phyloP scores from a whole-genome alignment of 2,113 vertebrate genomes.

The Pelecanus crispus region DNA sequence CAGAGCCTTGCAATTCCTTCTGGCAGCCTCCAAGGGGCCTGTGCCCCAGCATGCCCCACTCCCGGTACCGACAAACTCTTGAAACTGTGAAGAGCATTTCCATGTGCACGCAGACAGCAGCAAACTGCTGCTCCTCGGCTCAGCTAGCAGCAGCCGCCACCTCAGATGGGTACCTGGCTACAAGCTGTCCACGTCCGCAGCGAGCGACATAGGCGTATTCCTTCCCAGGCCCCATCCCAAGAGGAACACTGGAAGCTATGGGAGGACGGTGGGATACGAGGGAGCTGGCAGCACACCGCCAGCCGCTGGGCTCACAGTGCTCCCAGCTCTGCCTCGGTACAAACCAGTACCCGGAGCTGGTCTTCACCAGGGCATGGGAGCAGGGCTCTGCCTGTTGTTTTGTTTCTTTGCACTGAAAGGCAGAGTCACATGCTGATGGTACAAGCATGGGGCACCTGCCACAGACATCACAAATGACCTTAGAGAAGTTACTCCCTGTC shows the following conservation, averaged over 20 bases:
- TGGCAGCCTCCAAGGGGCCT: not conserved
- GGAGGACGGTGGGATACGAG: not conserved
- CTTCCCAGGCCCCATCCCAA: not conserved
- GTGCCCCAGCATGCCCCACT: not conserved
- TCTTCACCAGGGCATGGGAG: not conserved
- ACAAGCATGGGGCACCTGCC: not conserved
- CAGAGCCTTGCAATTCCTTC: not conserved
- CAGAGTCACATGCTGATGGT: not conserved
- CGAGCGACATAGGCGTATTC: fast-evolving
- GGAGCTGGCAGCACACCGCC: not conserved
- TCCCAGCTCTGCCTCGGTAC: not conserved
- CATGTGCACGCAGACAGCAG: not conserved
- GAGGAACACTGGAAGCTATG: not conserved
- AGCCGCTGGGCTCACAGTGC: not conserved
- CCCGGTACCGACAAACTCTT: not conserved
- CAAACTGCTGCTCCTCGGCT: not conserved
- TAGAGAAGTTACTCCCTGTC: not conserved
- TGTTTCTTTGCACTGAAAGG: not conserved
- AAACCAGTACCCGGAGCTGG: not conserved
- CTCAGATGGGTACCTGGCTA: not conserved
- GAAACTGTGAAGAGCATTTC: not conserved
- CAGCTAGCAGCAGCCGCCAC: not conserved
- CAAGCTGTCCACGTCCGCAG: not conserved
- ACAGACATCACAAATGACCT: not conserved
- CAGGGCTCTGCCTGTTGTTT: not conserved